phyloP scores from a whole-genome alignment of 2,113 vertebrate genomes.

The Elephas maximus region DNA sequence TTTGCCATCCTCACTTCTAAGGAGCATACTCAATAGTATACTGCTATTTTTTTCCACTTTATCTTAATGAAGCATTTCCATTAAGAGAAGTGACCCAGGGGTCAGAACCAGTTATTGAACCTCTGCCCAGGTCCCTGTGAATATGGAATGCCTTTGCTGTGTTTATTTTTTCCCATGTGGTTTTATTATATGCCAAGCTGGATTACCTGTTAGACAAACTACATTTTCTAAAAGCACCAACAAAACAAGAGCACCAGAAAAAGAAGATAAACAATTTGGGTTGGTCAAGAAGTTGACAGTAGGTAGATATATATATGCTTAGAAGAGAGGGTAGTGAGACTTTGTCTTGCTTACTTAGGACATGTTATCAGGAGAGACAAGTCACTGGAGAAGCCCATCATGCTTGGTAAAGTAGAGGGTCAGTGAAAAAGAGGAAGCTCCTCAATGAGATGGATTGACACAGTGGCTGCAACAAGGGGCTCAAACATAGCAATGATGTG shows the following conservation, averaged over 20 bases:
- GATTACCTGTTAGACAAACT: slow-evolving; percentile 7
- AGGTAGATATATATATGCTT: accelerated
- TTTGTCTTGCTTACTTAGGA: too few species aligned
- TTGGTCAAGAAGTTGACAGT: background rate
- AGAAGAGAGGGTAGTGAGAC: too few species aligned
- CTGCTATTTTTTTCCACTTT: background rate
- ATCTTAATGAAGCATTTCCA: background rate
- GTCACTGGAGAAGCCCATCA: too few species aligned
- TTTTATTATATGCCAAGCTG: background rate
- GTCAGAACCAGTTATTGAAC: background rate
- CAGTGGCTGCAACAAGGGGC: too few species aligned
- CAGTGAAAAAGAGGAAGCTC: too few species aligned
- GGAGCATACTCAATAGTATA: background rate
- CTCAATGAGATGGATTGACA: too few species aligned
- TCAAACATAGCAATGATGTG: too few species aligned
- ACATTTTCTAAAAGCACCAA: background rate
- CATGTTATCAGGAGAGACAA: too few species aligned
- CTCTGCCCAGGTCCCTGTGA: background rate
- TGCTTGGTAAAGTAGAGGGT: too few species aligned
- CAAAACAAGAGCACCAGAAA: background rate
- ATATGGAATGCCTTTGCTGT: slow-evolving; percentile 22
- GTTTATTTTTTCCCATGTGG: background rate
- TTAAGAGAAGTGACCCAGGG: background rate
- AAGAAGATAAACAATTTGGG: background rate
- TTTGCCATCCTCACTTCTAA: too few species aligned